Evolutionary conservation across 2,888 invertebrate genomes (phyloP).

Genomic region (Plagodis dolabraria): DNA sequence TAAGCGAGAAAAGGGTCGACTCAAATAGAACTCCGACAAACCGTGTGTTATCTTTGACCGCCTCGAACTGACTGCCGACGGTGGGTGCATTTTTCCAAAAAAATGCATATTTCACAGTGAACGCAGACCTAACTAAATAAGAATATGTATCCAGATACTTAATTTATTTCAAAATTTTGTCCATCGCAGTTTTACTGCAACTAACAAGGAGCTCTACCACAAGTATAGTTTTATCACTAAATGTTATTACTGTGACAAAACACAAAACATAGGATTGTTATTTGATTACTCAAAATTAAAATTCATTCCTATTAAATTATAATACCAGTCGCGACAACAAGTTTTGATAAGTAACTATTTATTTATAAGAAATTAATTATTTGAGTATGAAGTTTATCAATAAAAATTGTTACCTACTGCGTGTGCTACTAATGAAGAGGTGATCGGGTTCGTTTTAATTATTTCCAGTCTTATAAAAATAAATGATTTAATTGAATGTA

Average conservation of each 20-base stretch:
- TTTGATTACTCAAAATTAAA: slow-evolving; percentile 8
- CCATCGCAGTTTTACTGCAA: neutral
- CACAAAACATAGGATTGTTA: slow-evolving; percentile 23
- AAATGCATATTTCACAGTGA: too few relatives aligned
- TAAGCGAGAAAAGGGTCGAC: too few relatives aligned
- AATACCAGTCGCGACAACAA: slow-evolving; percentile 5
- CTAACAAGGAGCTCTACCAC: neutral
- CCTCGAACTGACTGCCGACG: too few relatives aligned
- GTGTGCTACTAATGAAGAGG: neutral
- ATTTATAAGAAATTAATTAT: too few relatives aligned
- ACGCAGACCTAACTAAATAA: neutral
- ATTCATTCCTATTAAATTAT: slow-evolving; percentile 28
- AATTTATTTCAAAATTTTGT: neutral
- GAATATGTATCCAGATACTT: neutral
- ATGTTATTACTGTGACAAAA: slow-evolving; percentile 22
- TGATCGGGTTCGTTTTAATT: neutral
- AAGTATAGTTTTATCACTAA: slow-evolving; percentile 7
- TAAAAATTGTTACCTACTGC: neutral
- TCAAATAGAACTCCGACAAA: too few relatives aligned
- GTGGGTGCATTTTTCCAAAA: too few relatives aligned
- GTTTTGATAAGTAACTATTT: neutral
- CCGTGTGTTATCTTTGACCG: too few relatives aligned
- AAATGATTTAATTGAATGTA: neutral
- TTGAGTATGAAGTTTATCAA: too few relatives aligned
- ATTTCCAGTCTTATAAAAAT: neutral